A percentile compares a stretch with the other conserved stretches of the same genome.
These are phyloP conservation scores for Agrochola lota DNA, from an alignment of 2,888 invertebrate genomes.

Conservation along the genomic window DNA sequence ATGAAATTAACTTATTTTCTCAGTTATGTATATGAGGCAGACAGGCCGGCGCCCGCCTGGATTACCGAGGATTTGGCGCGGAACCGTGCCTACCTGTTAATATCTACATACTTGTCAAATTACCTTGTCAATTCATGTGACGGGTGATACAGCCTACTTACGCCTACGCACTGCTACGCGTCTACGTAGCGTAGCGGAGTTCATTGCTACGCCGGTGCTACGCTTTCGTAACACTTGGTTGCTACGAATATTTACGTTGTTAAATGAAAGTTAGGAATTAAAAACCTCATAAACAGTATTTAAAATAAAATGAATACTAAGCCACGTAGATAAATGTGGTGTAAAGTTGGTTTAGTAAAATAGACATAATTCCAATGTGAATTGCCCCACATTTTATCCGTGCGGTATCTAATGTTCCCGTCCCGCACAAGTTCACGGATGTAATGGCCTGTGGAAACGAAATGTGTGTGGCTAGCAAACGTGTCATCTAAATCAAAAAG, in stretches of 20 bases:
- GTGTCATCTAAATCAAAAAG: constrained; percentile 69
- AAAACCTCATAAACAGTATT: constrained; percentile 7
- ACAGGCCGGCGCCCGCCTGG: constrained; percentile 77
- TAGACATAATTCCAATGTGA: constrained; percentile 60
- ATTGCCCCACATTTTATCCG: constrained; percentile 63
- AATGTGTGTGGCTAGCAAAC: constrained; percentile 64
- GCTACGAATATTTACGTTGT: neutral
- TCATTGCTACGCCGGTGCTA: constrained; percentile 63
- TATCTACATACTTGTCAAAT: constrained; percentile 68
- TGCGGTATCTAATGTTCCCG: constrained; percentile 62
- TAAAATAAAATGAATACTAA: constrained; percentile 39
- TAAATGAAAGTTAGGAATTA: constrained; percentile 5
- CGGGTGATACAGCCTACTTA: constrained; percentile 59
- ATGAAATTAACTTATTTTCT: constrained; percentile 83
- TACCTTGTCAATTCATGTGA: constrained; percentile 66
- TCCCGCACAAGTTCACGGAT: constrained; percentile 62
- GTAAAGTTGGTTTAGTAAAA: constrained; percentile 59
- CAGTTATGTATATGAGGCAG: constrained; percentile 79
- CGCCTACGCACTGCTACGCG: constrained; percentile 53
- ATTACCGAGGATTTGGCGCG: constrained; percentile 65
- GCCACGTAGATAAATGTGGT: constrained; percentile 46
- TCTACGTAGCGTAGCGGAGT: constrained; percentile 43
- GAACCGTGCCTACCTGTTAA: constrained; percentile 61
- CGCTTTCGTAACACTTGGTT: constrained; percentile 59
- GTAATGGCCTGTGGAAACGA: constrained; percentile 67